phyloP scores from a whole-genome alignment of 2,113 vertebrate species.

The Taurulus bubalis region DNA sequence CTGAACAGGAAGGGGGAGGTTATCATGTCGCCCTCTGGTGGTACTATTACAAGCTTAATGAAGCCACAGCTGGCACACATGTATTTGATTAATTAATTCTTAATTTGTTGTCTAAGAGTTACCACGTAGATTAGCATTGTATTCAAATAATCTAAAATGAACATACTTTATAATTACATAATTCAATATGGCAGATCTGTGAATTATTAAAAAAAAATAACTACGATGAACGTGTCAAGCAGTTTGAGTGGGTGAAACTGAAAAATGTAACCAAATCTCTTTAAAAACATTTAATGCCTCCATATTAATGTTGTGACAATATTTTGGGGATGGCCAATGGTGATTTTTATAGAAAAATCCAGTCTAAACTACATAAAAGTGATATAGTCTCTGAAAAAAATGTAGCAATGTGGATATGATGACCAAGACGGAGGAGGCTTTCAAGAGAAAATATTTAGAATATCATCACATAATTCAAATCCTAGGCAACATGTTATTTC shows the following conservation, averaged over 20 bases:
- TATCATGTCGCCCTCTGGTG: conserved; percentile 57
- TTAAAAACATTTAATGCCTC: background rate
- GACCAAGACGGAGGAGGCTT: background rate
- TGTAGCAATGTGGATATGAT: background rate
- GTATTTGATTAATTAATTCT: background rate
- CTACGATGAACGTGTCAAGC: background rate
- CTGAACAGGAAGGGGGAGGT: background rate
- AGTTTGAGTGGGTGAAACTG: background rate
- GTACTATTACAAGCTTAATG: background rate
- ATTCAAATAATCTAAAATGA: background rate
- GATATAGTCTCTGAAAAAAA: background rate
- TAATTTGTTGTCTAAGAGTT: background rate
- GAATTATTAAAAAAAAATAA: background rate
- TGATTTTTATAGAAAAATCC: background rate
- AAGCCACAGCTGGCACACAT: background rate
- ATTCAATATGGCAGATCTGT: background rate
- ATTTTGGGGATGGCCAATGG: background rate
- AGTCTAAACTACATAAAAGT: background rate
- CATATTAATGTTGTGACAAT: background rate
- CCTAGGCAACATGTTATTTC: background rate
- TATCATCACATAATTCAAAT: background rate
- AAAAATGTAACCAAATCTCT: background rate
- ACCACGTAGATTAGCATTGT: background rate
- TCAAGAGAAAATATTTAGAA: background rate
- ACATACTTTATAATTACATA: background rate